Conservation (phyloP, 1,140 invertebrate genomes). For the Apis laboriosa region DNA sequence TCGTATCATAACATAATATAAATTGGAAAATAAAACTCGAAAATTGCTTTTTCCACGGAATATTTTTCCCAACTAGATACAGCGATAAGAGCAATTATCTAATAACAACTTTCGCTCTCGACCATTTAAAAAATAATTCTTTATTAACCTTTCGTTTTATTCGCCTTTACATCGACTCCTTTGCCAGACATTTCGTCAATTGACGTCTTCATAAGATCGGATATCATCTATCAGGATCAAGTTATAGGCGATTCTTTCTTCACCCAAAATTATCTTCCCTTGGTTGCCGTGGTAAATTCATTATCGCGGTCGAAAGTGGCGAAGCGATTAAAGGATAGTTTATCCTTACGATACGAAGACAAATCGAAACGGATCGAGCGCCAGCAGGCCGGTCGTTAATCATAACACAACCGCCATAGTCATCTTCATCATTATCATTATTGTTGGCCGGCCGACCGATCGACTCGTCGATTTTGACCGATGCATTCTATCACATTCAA, state of each 20-base stretch:
- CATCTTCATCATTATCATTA: slow-evolving; percentile 65
- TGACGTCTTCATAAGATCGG: slow-evolving; percentile 35
- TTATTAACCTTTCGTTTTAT: too few species aligned
- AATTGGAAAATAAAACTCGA: too few species aligned
- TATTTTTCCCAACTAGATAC: too few species aligned
- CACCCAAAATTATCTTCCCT: slow-evolving; percentile 15
- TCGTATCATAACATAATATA: too few species aligned
- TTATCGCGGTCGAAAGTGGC: slow-evolving; percentile 47
- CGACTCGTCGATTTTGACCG: slow-evolving; percentile 46
- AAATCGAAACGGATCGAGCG: slow-evolving; percentile 61
- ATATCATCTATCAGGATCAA: slow-evolving; percentile 59
- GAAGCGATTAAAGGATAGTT: slow-evolving; percentile 62
- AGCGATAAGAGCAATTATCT: not conserved
- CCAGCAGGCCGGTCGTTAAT: slow-evolving; percentile 57
- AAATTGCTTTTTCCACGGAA: too few species aligned
- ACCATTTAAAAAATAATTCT: too few species aligned
- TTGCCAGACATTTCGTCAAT: not conserved
- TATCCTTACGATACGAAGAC: slow-evolving; percentile 54
- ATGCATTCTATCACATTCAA: slow-evolving; percentile 52
- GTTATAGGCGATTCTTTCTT: slow-evolving; percentile 39
- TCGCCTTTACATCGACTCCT: not conserved
- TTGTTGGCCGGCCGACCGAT: slow-evolving; percentile 45
- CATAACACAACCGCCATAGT: slow-evolving; percentile 59
- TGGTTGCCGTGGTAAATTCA: slow-evolving; percentile 57
- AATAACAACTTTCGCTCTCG: too few species aligned